Base-by-base conservation (phyloP, 2,888 invertebrate genomes). In the Drosophila hamatofila region DNA sequence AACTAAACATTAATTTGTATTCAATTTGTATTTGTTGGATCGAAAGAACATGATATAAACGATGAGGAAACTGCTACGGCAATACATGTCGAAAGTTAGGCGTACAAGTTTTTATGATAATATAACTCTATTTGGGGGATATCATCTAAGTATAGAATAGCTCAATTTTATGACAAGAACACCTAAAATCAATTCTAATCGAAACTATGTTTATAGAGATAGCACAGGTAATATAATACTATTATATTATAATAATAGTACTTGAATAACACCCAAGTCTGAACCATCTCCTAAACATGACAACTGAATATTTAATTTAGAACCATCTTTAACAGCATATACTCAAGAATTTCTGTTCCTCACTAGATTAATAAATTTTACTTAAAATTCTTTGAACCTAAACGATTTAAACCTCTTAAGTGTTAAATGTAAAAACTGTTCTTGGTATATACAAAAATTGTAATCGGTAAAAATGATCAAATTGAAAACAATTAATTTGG, bases 351-450 rank as follows among this genome's bases (percentile, higher is more conserved):
- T 49, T 30, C 12, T 12, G 27, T 49, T 52, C 35, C 41, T 7
- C 33, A n/a, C 49, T 44, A 59, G 8, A 57, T 44, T 57, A 51
- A 68, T 30, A 57, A 46, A 44, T 46, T 21, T 27, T 66, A 52
- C 23, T 51, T 72, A 49, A 74, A 72, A 70, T 64, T 57, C 54
- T 35, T n/a, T 44, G 41, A 21, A 33, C 9, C 39, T 56, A 60
- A 48, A 64, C 18, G 7, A 54, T 66, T 33, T 41, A n/a, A n/a
- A 23, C 21, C 49, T 14, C 37, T 30, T 49, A 49, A 21, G 30
- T 56, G 18, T 30, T 41, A 42, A 27, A 37, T 63, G 27, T 67
- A 51, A 56, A 63, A 68, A 33, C 42, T 33, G 18, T 49, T 59
- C 33, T 39, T 30, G 44, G 44, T 44, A 30, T 25, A 12, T 42